Base-by-base conservation (phyloP, 2,113 vertebrate species). In the Prolemur simus region DNA sequence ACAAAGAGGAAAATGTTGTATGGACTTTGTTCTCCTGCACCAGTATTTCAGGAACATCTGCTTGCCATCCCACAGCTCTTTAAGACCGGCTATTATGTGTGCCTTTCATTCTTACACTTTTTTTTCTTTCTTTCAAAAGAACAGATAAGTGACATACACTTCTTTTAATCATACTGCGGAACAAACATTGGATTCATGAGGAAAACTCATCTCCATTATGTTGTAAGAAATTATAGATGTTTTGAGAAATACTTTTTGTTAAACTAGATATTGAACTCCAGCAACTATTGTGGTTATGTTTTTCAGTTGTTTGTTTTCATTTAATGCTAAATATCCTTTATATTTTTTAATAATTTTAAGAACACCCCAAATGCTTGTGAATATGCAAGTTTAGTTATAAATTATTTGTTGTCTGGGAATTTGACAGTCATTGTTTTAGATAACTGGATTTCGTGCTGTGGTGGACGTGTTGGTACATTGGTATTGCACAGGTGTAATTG, bases 41-140 rank as follows among this genome's bases (percentile, higher is more conserved):
- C 98, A 98, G 97, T 98, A 95, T 97, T 98, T 97, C 94, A 93
- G 92, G 97, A 96, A 96, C 54, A 29, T 81, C 93, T 52, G 82
- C 78, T 84, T 91, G 88, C 82, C 97, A 83, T 97, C 98, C 97
- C 58, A 27, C 66, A 85, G 97, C 92, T 94, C 97, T 98, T 97
- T 97, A 87, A 83, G 87, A 84, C 92, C 91, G 56, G 93, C 98
- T 96, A 29, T 77, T 87, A 34, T n/a, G 91, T 84, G 97, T 97
- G 96, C 96, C 97, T 96, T 97, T 97, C 89, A n/a, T 77, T 96
- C 93, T 82, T 85, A 85, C 85, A 54, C 58, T 12, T 69, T 94
- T 82, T 69, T 94, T 82, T 54, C 18, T 54, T 54, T 54, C 52
- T 54, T 54, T 54, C 52, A 54, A 54, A 20, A 54, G 17, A 54